Evolutionary conservation across 2,888 invertebrate species (phyloP).

Genomic region (Hyposoter dolosus): DNA sequence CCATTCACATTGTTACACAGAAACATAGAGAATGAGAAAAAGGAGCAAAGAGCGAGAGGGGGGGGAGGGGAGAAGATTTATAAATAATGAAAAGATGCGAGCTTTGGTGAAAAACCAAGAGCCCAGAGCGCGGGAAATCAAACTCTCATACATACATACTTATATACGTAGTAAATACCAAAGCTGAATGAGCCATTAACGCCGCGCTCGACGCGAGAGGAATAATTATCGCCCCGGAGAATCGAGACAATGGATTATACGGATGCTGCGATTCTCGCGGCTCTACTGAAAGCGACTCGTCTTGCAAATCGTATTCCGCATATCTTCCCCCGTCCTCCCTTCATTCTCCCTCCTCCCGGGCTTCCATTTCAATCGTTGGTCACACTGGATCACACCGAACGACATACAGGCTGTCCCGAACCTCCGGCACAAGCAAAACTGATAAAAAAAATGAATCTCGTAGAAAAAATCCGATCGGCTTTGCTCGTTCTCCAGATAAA

Average conservation of each 20-base stretch:
- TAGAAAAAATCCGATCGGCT: too few species aligned
- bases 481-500: too few species aligned
- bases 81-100: slow-evolving; percentile 75
- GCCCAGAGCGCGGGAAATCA: slow-evolving; percentile 37
- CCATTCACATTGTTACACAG: slow-evolving; percentile 73
- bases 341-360: too few species aligned
- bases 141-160: slow-evolving; percentile 4
- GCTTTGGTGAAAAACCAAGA: slow-evolving; percentile 56
- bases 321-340: slow-evolving; percentile 13
- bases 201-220: slow-evolving; percentile 76
- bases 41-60: slow-evolving; percentile 56
- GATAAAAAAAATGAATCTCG: not conserved
- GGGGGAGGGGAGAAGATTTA: slow-evolving; percentile 55
- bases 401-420: not conserved
- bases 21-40: slow-evolving; percentile 65
- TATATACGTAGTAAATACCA: slow-evolving; percentile 36
- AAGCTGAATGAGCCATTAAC: slow-evolving; percentile 83
- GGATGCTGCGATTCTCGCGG: slow-evolving; percentile 73
- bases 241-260: slow-evolving; percentile 74
- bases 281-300: slow-evolving; percentile 43
- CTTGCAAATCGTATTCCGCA: slow-evolving; percentile 49
- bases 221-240: slow-evolving; percentile 82
- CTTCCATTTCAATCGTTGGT: slow-evolving; percentile 16
- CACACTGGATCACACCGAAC: not conserved
- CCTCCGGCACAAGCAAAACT: not conserved